Percentiles rank a stretch among this genome's conserved stretches.
Conservation (phyloP, 2,797 vertebrate species). For the Buceros bicornis region DNA sequence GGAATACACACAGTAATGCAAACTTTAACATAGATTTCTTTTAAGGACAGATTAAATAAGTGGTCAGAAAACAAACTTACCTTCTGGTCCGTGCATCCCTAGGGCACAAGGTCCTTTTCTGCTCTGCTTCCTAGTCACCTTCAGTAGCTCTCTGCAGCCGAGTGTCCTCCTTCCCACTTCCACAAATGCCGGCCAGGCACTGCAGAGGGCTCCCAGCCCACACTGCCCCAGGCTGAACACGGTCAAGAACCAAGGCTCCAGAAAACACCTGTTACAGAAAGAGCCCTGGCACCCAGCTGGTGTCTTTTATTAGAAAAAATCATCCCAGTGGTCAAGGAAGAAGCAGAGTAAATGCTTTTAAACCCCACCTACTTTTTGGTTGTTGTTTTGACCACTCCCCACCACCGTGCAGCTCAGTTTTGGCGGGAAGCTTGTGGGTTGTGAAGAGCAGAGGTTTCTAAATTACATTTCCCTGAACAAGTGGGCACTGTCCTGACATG, state of each 20-base stretch:
- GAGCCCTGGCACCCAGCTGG: neutral
- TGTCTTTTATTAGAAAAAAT: neutral
- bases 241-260: neutral
- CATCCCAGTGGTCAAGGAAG: neutral
- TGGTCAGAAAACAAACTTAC: neutral
- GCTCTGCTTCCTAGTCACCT: neutral
- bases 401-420: neutral
- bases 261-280: neutral
- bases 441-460: neutral
- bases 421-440: neutral
- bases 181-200: neutral
- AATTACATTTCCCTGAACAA: neutral
- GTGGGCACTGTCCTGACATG: neutral
- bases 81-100: neutral
- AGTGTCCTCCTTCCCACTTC: neutral
- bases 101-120: neutral
- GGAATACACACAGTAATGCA: neutral
- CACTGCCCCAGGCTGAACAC: neutral
- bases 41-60: neutral
- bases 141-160: fast-evolving
- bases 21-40: neutral
- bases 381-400: neutral
- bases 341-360: neutral
- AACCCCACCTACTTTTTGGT: neutral
- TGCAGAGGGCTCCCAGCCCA: neutral